Conservation (phyloP, 1,140 invertebrate genomes). For the Littorina saxatilis region DNA sequence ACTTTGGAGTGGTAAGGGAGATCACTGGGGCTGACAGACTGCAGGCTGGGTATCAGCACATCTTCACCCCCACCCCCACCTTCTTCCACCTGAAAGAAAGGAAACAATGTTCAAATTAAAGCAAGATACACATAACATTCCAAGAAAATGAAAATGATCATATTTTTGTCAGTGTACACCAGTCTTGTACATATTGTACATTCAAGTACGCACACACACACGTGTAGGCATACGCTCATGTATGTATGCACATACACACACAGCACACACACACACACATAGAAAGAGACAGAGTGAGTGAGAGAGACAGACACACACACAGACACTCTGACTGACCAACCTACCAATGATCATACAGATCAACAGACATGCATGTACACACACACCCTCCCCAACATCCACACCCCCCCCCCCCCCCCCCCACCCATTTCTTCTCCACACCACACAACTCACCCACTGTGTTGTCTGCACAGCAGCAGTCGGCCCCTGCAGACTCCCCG, state of each 20-base stretch:
- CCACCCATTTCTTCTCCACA: background rate
- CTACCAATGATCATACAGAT: background rate
- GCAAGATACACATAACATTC: too few relatives aligned
- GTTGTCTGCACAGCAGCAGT: background rate
- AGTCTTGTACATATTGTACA: too few relatives aligned
- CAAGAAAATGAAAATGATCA: too few relatives aligned
- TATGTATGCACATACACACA: background rate
- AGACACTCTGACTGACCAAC: background rate
- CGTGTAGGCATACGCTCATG: background rate
- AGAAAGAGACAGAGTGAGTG: background rate
- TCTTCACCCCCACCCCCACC: constrained; percentile 33
- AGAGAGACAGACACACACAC: background rate
- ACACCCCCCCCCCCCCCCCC: background rate
- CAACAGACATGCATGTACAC: background rate
- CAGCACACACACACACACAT: background rate
- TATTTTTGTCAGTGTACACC: too few relatives aligned
- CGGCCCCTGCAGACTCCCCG: background rate
- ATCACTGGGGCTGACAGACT: constrained; percentile 41
- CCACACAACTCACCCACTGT: constrained; percentile 16
- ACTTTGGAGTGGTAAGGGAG: constrained; percentile 51
- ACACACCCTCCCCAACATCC: background rate
- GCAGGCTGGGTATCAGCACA: constrained; percentile 51
- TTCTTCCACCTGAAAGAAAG: constrained; percentile 19
- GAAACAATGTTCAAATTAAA: too few relatives aligned
- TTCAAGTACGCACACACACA: too few relatives aligned